Evolutionary conservation across 1,140 invertebrate species (phyloP), one percentile per base, ranked within the genome.

Genomic region (Metopolophium dirhodum): DNA sequence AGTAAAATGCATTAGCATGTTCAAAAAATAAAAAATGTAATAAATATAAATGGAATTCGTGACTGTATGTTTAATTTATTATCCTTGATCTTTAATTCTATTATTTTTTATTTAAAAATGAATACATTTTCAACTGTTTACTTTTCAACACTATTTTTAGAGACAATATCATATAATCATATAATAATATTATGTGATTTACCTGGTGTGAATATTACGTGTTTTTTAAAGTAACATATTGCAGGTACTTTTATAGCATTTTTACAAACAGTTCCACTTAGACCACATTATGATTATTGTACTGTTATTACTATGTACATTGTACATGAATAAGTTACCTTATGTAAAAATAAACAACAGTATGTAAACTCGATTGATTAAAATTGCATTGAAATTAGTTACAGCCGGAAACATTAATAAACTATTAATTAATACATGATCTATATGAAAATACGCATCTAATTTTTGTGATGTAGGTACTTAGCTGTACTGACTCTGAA

Each of bases 311-410:
- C n/a, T 82, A 68, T 30, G 61, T 14, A n/a, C n/a, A 68, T 77
- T 30, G 61, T 14, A n/a, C n/a, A 68, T 77, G n/a, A 77, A 35
- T 77, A 77, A n/a, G 14, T 77, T 77, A 77, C 30, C 14, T 77
- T n/a, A 77, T n/a, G 14, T n/a, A 77, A 77, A n/a, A 77, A n/a
- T n/a, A 77, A 41, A 45, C 26, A 85, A 26, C 23, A 30, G 18
- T 49, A 9, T 47, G 47, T 47, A n/a, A 30, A 88, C 18, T 47
- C 8, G 7, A 23, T 88, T 88, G 47, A 88, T 88, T 88, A 88
- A 49, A 88, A 88, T 51, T 88, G n/a, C 47, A 49, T 51, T 47
- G 86, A 49, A 49, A 88, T 88, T 51, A 88, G n/a, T 88, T 49
- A 35, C 14, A 22, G n/a, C 47, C 86, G 47, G 45, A 88, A 88